phyloP scores from a whole-genome alignment of 2,888 invertebrate genomes.

The Cerceris ruficornis region DNA sequence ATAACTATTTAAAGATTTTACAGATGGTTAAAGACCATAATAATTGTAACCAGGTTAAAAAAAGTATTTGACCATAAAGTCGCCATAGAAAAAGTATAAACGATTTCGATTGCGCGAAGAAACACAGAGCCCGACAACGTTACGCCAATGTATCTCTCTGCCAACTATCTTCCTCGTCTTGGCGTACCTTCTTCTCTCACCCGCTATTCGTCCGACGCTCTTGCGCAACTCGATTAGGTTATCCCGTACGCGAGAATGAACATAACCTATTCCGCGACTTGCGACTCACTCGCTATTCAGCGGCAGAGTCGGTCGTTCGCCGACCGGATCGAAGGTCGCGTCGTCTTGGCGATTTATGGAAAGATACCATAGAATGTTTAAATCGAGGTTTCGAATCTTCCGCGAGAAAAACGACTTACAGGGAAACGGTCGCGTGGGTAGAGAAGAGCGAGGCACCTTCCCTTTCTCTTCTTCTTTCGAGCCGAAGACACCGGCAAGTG shows the following conservation, averaged over 20 bases:
- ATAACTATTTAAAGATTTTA: too few relatives aligned
- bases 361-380: neutral
- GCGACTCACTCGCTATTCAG: neutral
- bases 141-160: conserved; percentile 20
- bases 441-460: conserved; percentile 11
- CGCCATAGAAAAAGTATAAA: too few relatives aligned
- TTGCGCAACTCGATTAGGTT: conserved; percentile 69
- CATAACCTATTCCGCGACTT: conserved; percentile 26
- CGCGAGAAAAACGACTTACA: neutral
- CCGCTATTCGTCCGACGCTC: conserved; percentile 26
- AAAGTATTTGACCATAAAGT: too few relatives aligned
- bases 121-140: neutral
- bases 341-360: neutral
- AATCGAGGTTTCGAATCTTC: neutral
- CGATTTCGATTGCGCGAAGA: too few relatives aligned
- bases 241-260: conserved; percentile 47
- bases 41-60: too few relatives aligned
- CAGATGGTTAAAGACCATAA: too few relatives aligned
- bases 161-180: too few relatives aligned
- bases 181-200: too few relatives aligned
- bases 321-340: too few relatives aligned
- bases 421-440: neutral
- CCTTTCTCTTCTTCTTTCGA: conserved; percentile 49
- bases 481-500: conserved; percentile 24
- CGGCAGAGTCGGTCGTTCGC: too few relatives aligned